Base-by-base conservation (phyloP, 2,797 vertebrate genomes). In the Hoplostethus atlanticus region DNA sequence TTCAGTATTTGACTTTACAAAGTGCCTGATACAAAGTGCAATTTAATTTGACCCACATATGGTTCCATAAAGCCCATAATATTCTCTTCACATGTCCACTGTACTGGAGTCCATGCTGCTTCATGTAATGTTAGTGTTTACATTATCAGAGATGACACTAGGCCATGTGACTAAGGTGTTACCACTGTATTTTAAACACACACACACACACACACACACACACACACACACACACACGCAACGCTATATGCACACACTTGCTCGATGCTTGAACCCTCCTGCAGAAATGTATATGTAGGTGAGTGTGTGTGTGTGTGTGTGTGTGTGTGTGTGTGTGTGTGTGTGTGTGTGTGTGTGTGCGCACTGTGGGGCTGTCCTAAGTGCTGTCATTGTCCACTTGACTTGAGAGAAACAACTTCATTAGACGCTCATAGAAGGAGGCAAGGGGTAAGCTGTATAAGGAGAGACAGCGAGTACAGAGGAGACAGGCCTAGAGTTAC, bases 281-380 rank as follows among this genome's bases (percentile, higher is more conserved):
- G 4, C 51, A 11, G 4, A 31, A 21, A n/a, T 5, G 17, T 53
- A 1, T 31, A 1, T 31, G 42, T 25, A 0, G 17, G 48, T 52
- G 38, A 7, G 51, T 44, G 10, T n/a, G 47, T 48, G 47, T 48
- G 47, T 48, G 47, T 48, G 47, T 48, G 47, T 48, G 47, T 48
- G 47, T 48, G 51, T 53, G 51, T 28, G 51, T 53, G 51, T 53
- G 51, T 30, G 51, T 53, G 51, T 53, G 51, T 28, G 51, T 53
- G 51, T 28, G 51, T 53, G 51, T 28, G 51, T 53, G 51, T 28
- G 21, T 53, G 51, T 53, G 51, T 28, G 51, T 11, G 9, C 25
- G 9, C 4, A 21, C 10, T 9, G 31, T 9, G 17, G 12, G n/a
- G n/a, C 6, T 16, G 6, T 25, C 17, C 50, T 25, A 9, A 52